Evolutionary conservation across 2,888 invertebrate genomes (phyloP).

Genomic region (Drosophila testacea): DNA sequence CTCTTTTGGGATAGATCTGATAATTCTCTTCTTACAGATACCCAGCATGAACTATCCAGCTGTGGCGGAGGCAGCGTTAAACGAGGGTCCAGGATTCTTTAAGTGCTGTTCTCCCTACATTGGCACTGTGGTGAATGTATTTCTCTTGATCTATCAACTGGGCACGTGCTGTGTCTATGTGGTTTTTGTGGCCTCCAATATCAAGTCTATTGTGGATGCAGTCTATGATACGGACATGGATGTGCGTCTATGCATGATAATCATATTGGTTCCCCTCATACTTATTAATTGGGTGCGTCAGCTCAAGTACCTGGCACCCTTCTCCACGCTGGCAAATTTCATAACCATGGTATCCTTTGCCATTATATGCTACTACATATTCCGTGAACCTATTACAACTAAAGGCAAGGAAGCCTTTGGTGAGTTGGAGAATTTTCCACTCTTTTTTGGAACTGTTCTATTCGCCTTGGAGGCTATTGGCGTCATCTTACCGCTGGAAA

Average conservation of each 20-base stretch:
- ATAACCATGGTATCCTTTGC: slow-evolving; percentile 93
- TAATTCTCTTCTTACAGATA: slow-evolving; percentile 62
- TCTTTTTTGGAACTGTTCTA: slow-evolving; percentile 98
- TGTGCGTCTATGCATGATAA: slow-evolving; percentile 89
- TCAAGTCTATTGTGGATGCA: slow-evolving; percentile 88
- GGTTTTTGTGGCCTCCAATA: slow-evolving; percentile 95
- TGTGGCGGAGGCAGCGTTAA: slow-evolving; percentile 91
- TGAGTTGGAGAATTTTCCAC: slow-evolving; percentile 90
- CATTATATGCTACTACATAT: slow-evolving; percentile 94
- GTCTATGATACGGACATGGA: slow-evolving; percentile 86
- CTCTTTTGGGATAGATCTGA: neutral
- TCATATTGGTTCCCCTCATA: slow-evolving; percentile 90
- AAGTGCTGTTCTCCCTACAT: slow-evolving; percentile 88
- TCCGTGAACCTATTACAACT: slow-evolving; percentile 89
- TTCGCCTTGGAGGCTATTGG: slow-evolving; percentile 98
- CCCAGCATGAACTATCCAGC: slow-evolving; percentile 92
- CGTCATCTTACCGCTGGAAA: slow-evolving; percentile 93
- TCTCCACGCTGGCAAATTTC: slow-evolving; percentile 94
- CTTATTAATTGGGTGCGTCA: slow-evolving; percentile 92
- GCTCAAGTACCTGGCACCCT: slow-evolving; percentile 94
- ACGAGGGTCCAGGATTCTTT: slow-evolving; percentile 90
- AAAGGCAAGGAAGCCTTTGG: slow-evolving; percentile 89
- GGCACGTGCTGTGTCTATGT: slow-evolving; percentile 99
- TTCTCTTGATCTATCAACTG: slow-evolving; percentile 94
- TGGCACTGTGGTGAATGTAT: slow-evolving; percentile 89